Conservation (phyloP, 2,113 vertebrate species). For the Notothenia rossii region DNA sequence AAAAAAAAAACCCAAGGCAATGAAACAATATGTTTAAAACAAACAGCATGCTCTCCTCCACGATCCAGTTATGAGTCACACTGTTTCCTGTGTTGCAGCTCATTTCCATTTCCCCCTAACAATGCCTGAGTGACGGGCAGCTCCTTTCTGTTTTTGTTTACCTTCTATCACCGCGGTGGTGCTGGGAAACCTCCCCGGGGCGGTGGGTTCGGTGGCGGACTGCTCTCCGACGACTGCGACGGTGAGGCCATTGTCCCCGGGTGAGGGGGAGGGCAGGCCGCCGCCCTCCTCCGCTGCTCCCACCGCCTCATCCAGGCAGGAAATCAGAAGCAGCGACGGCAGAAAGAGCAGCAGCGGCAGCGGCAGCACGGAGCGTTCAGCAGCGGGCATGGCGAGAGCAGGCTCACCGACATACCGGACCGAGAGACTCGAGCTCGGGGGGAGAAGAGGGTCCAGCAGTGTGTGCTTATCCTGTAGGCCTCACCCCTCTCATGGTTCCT, state of each 20-base stretch:
- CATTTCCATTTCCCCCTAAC: constrained; percentile 33
- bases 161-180: constrained; percentile 54
- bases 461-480: constrained; percentile 30
- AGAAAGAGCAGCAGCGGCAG: constrained; percentile 61
- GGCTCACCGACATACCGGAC: constrained; percentile 75
- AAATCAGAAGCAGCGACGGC: constrained; percentile 61
- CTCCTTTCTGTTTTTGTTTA: constrained; percentile 27
- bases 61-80: constrained; percentile 12
- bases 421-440: constrained; percentile 19
- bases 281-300: constrained; percentile 69
- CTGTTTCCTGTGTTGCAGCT: constrained; percentile 12
- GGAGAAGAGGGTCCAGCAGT: background rate
- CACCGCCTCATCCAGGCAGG: constrained; percentile 62
- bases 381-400: constrained; percentile 70
- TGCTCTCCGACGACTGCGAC: constrained; percentile 17
- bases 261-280: constrained; percentile 52
- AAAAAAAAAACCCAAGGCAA: background rate
- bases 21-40: background rate
- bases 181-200: constrained; percentile 5
- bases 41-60: background rate
- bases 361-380: constrained; percentile 51
- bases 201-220: constrained; percentile 10
- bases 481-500: constrained; percentile 19
- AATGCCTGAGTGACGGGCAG: constrained; percentile 1
- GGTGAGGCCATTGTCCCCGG: constrained; percentile 69